Evolutionary conservation across 2,888 invertebrate genomes (phyloP), one percentile per base, ranked within the genome.

Genomic region (Unio delphinus): DNA sequence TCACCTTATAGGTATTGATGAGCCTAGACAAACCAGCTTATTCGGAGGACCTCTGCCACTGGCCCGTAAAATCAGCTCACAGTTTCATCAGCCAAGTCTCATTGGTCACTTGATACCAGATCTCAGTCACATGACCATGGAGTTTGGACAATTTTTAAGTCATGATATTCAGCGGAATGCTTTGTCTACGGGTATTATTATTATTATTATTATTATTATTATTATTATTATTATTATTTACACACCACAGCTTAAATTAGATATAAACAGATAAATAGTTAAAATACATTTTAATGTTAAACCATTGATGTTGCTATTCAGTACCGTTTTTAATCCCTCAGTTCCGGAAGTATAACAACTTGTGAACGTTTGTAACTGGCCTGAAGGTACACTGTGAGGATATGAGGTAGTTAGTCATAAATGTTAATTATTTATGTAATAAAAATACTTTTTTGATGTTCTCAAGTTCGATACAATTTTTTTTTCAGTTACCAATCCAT

Each of bases 101-200:
- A 7, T 26, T 3, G 45, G 55, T n/a, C 54, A 68, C 30, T 45
- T 45, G 15, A 65, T 68, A 55, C n/a, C 18, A 11, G 65, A 65
- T 26, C 55, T 75, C 55, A 64, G 70, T 58, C 75, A 75, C 54
- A 64, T 72, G 28, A 45, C 68, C 34, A 75, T 75, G 75, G 75
- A 75, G 63, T 75, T 69, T 18, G 75, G 75, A 55, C 75, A 75
- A 34, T 70, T 75, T 26, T 62, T 75, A 17, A 75, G 75, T 26
- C 75, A 75, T 30, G 75, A 75, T 56, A 73, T 73, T 23, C 69
- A 72, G 30, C 60, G 64, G 55, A 75, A 72, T 30, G 72, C 75
- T 45, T 63, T 75, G 17, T 68, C 75, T 11, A 75, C 68, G 64
- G 73, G 73, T 73, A 72, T 23, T 58, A 58, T 23, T 58, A 58